Base-by-base conservation (phyloP, 2,888 invertebrate species). In the Mycogona germanica region DNA sequence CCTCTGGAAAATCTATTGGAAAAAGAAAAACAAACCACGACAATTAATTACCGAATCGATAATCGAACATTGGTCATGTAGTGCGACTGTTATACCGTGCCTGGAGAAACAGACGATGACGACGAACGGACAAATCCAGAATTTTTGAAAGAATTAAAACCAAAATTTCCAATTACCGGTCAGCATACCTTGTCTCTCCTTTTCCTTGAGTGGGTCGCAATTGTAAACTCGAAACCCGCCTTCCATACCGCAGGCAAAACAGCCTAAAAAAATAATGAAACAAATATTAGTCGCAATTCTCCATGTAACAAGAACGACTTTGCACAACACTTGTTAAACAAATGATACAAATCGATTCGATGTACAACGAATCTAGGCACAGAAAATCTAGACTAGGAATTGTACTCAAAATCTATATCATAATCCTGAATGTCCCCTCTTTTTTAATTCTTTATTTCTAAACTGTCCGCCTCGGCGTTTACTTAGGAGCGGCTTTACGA, bases 221-320 rank as follows among this genome's bases (percentile, higher is more conserved):
- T 93, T 96, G 72, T 91, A 97, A 25, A 97, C 88, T 62, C 96
- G 78, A 73, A 93, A 97, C 30, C 97, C 97, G 71, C 85, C 86
- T 68, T 92, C 89, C 72, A 93, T 93, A 53, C 93, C 96, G 75
- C 95, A 96, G 48, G 92, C 93, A 75, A 97, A 96, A 75, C 95
- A 96, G 69, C 95, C 96, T 96, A 67, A 28, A 68, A 67, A 62
- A 59, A 57, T 58, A 51, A 38, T 41, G n/a, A n/a, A n/a, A n/a
- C 30, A 42, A 58, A 56, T 59, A 52, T 17, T 44, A 44, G 32
- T 51, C 12, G 14, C 37, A 17, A 53, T 28, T 12, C 49, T 19
- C 12, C 3, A 6, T 3, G 26, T 19, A 7, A 9, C 9, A 1
- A 26, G 19, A 17, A 6, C 7, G n/a, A 53, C 14, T 25, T 25